Conservation (phyloP, 2,797 vertebrate species). For the Melanotaenia nigrans region DNA sequence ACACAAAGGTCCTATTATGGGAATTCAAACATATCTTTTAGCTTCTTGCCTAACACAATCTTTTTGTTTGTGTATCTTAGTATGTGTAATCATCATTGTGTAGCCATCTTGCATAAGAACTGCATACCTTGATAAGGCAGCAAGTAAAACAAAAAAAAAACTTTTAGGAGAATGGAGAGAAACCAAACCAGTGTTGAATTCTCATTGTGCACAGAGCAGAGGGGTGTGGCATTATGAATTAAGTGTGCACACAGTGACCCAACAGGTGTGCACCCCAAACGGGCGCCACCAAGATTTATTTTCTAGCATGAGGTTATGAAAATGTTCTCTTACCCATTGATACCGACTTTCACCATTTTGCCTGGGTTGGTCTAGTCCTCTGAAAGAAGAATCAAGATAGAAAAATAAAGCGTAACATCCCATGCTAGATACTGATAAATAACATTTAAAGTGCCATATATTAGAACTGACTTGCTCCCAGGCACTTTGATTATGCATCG, state of each 20-base stretch:
- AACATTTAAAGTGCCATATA: conserved; percentile 22
- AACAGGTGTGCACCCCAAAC: neutral
- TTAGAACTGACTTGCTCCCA: neutral
- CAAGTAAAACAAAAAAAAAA: neutral
- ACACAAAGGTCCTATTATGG: neutral
- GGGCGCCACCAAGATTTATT: neutral
- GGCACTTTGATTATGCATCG: neutral
- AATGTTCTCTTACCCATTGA: conserved; percentile 83
- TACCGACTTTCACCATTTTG: conserved; percentile 88
- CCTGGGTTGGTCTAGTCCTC: conserved; percentile 80
- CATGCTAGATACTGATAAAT: neutral
- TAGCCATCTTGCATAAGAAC: neutral
- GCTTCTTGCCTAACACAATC: neutral
- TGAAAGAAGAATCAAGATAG: conserved; percentile 41
- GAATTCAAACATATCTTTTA: neutral
- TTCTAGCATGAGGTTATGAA: neutral
- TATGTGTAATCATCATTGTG: neutral
- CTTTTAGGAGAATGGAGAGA: neutral
- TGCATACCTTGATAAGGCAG: neutral
- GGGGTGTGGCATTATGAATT: conserved; percentile 8
- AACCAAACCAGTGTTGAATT: neutral
- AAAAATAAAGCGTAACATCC: neutral
- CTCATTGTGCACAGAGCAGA: neutral
- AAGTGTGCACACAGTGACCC: neutral
- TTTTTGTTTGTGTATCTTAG: neutral